Evolutionary conservation across 2,888 invertebrate species (phyloP), one percentile per base, ranked within the genome.

Genomic region (Acleris emargana): DNA sequence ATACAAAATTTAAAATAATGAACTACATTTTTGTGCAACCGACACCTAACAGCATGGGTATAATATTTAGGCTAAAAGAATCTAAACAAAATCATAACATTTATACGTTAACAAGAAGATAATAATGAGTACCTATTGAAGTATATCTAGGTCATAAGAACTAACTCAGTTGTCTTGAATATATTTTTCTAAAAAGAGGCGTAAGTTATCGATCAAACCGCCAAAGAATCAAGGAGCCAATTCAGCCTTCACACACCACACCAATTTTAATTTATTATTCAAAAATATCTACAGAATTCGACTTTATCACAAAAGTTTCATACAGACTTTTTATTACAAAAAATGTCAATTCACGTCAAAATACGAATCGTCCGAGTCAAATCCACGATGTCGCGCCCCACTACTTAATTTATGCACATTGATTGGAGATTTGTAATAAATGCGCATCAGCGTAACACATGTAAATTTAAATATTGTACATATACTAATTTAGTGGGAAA

Each of bases 151-250:
- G 42, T 58, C 45, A 67, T 55, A 53, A 58, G 67, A 20, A 67
- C 62, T 67, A 58, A 67, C 61, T 67, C 58, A 62, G 67, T 61
- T 62, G 67, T 62, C 67, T 62, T 67, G 57, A 62, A 61, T 58
- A 67, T 58, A 47, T 66, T 57, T 57, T 42, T 62, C 50, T 25
- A 64, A 32, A 22, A 42, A 53, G 25, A 58, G 45, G 51, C 45
- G 22, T 13, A 22, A 58, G 25, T 38, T 11, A 49, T 50, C 42
- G 16, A 25, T 28, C 28, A 52, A 42, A 28, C 42, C 5, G 59
- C 11, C 9, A 59, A n/a, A 13, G 50, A 45, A 42, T 28, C 20
- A n/a, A 47, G 54, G 54, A 18, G 18, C 18, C 38, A 18, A 42
- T 20, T 54, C 7, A 22, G 38, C 38, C 38, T 52, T 22, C 9